Evolutionary conservation across 2,113 vertebrate genomes (phyloP).

Genomic region (Lycaon pictus): DNA sequence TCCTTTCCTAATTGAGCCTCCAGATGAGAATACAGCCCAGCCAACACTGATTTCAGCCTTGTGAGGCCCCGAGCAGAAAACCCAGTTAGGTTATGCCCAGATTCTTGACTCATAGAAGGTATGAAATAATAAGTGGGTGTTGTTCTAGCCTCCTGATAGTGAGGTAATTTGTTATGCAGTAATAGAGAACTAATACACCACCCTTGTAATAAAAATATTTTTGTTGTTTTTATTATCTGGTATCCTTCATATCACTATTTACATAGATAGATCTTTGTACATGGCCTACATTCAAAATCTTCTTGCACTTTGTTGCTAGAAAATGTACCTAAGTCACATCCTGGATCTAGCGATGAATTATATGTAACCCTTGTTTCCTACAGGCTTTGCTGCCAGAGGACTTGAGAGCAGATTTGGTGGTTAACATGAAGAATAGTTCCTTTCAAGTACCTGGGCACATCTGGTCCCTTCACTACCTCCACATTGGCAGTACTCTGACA

Average conservation of each 20-base stretch:
- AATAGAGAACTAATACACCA: neutral
- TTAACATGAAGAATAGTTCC: neutral
- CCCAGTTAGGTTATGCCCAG: neutral
- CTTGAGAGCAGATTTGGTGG: neutral
- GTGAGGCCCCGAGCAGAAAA: neutral
- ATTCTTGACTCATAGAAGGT: neutral
- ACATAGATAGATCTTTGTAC: neutral
- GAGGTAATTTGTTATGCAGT: neutral
- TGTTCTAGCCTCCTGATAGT: neutral
- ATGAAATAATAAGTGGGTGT: neutral
- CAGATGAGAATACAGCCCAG: neutral
- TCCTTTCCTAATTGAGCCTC: neutral
- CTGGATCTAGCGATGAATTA: neutral
- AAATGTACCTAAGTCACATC: neutral
- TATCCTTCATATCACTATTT: neutral
- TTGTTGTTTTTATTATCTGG: neutral
- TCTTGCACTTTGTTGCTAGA: neutral
- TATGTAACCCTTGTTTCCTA: neutral
- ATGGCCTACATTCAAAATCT: neutral
- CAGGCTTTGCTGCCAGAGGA: neutral
- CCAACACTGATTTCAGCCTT: neutral
- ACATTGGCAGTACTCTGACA: neutral
- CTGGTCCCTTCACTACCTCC: neutral
- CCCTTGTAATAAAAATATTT: conserved; percentile 4
- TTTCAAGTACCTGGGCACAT: neutral